Evolutionary conservation across 1,140 invertebrate species (phyloP).

Genomic region (Anagrus nilaparvatae): DNA sequence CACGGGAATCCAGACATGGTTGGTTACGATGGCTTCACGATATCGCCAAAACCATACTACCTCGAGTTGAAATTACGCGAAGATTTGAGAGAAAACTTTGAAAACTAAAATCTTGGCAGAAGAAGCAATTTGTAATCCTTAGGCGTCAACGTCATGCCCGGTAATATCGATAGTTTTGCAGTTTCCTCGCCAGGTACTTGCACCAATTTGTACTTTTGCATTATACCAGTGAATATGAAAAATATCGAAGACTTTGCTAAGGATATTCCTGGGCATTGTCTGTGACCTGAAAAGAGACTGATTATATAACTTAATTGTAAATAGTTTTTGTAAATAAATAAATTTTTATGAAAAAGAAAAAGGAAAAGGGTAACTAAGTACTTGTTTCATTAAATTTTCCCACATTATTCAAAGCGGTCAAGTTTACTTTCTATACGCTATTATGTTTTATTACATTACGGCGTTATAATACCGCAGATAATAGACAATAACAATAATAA

Average conservation of each 20-base stretch:
- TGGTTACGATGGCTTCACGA: slow-evolving; percentile 42
- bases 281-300: slow-evolving; percentile 47
- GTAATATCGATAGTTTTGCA: slow-evolving; percentile 21
- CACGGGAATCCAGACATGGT: slow-evolving; percentile 28
- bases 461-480: too few species aligned
- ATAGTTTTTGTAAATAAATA: too few species aligned
- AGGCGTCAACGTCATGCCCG: slow-evolving; percentile 30
- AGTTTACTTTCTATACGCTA: not conserved
- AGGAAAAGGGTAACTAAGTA: too few species aligned
- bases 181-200: slow-evolving; percentile 28
- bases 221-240: slow-evolving; percentile 57
- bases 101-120: slow-evolving; percentile 16
- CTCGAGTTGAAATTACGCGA: slow-evolving; percentile 17
- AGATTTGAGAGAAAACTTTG: not conserved
- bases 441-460: not conserved
- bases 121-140: slow-evolving; percentile 31
- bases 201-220: slow-evolving; percentile 44
- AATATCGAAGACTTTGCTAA: slow-evolving; percentile 65
- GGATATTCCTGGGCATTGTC: slow-evolving; percentile 66
- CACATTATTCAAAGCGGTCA: not conserved
- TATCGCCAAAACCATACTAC: slow-evolving; percentile 42
- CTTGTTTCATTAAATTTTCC: not conserved
- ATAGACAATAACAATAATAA: too few species aligned
- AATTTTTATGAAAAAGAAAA: too few species aligned
- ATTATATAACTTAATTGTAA: too few species aligned